Evolutionary conservation across 2,888 invertebrate species (phyloP).

Genomic region (Habroteleia sp.): DNA sequence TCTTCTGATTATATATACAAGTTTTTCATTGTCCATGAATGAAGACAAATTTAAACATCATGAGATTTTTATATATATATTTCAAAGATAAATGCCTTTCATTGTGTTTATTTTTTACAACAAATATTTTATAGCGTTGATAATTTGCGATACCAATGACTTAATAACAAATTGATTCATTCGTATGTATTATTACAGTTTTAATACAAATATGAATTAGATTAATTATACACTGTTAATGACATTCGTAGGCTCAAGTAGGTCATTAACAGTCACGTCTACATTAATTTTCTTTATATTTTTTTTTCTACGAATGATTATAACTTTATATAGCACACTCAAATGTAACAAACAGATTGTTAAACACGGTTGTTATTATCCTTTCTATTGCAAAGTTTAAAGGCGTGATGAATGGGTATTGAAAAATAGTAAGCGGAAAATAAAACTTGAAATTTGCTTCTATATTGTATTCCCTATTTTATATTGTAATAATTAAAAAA

Average conservation of each 20-base stretch:
- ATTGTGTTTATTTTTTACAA: conserved; percentile 14
- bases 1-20: conserved; percentile 7
- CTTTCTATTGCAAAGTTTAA: conserved; percentile 13
- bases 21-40: conserved; percentile 24
- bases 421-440: background rate
- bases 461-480: too few relatives aligned
- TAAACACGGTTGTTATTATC: conserved; percentile 1
- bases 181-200: conserved; percentile 7
- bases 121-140: conserved; percentile 10
- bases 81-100: conserved; percentile 1
- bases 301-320: too few relatives aligned
- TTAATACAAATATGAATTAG: conserved; percentile 33
- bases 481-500: too few relatives aligned
- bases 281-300: too few relatives aligned
- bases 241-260: conserved; percentile 25
- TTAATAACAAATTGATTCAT: too few relatives aligned
- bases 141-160: too few relatives aligned
- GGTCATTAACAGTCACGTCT: conserved; percentile 37
- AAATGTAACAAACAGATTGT: background rate
- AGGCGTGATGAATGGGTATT: background rate
- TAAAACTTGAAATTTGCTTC: background rate
- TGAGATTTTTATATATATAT: background rate
- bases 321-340: background rate
- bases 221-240: conserved; percentile 21
- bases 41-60: conserved; percentile 27